These are phyloP conservation scores for Pseudomugil gertrudae DNA, from an alignment of 2,797 vertebrate species.

Conservation along the genomic window DNA sequence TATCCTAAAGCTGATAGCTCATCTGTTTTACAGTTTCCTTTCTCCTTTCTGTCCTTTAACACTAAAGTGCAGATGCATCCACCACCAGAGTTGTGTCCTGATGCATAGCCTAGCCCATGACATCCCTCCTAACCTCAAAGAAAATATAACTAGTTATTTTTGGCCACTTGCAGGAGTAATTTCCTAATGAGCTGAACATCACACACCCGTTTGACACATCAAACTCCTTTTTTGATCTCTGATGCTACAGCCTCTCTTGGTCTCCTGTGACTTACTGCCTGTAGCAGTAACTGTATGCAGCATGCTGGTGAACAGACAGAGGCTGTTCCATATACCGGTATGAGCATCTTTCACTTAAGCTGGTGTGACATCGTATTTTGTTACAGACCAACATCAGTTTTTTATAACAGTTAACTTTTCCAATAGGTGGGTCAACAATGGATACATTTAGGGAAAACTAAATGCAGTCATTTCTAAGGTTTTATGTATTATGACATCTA, in stretches of 20 bases:
- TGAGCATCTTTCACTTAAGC: background rate
- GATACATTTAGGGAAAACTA: no score
- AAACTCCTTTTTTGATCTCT: background rate
- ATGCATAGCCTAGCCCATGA: background rate
- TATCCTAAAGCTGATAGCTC: background rate
- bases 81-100: background rate
- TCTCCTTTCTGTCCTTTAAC: background rate
- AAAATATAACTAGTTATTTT: background rate
- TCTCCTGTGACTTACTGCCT: background rate
- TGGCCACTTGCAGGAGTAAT: background rate
- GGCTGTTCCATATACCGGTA: background rate
- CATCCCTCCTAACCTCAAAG: background rate
- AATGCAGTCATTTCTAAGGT: no score
- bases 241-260: background rate
- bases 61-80: background rate
- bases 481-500: no score
- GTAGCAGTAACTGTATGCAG: no score
- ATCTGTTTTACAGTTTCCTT: background rate
- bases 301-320: background rate
- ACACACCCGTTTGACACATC: conserved; percentile 5
- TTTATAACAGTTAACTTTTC: background rate
- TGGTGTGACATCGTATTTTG: no score
- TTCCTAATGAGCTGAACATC: conserved; percentile 9
- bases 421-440: background rate
- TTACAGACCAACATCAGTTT: background rate